Evolutionary conservation across 2,113 vertebrate species (phyloP).

Genomic region (Xiphophorus couchianus): DNA sequence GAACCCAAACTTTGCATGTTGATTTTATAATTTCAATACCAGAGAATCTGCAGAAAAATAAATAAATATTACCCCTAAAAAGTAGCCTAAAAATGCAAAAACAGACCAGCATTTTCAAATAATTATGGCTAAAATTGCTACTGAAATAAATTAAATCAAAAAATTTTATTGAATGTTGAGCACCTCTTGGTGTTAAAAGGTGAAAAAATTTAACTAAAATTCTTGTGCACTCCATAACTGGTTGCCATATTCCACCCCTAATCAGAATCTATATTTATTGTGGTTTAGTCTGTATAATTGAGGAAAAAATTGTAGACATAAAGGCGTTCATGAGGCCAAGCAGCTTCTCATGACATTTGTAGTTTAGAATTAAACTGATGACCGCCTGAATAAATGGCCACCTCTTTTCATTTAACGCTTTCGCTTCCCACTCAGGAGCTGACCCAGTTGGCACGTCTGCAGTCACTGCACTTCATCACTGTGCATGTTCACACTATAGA

Average conservation of each 20-base stretch:
- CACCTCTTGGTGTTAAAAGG: slow-evolving; percentile 2
- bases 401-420: slow-evolving; percentile 13
- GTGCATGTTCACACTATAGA: slow-evolving; percentile 6
- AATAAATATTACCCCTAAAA: not conserved
- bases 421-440: not conserved
- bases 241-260: not conserved
- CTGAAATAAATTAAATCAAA: slow-evolving; percentile 38
- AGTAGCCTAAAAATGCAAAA: not conserved
- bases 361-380: slow-evolving; percentile 20
- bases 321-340: slow-evolving; percentile 18
- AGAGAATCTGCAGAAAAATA: slow-evolving; percentile 25
- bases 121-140: slow-evolving; percentile 4
- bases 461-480: not conserved
- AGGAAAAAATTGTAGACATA: slow-evolving; percentile 24
- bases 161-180: not conserved
- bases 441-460: not conserved
- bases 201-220: slow-evolving; percentile 29
- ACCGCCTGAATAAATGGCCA: slow-evolving; percentile 1
- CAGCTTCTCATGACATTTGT: slow-evolving; percentile 12
- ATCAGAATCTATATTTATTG: slow-evolving; percentile 50
- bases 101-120: slow-evolving; percentile 6
- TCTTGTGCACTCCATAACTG: slow-evolving; percentile 23
- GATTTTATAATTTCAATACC: slow-evolving; percentile 33
- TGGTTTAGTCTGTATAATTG: slow-evolving; percentile 22
- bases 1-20: slow-evolving; percentile 62